phyloP scores from a whole-genome alignment of 2,113 vertebrate genomes.

The Leptosomus discolor region DNA sequence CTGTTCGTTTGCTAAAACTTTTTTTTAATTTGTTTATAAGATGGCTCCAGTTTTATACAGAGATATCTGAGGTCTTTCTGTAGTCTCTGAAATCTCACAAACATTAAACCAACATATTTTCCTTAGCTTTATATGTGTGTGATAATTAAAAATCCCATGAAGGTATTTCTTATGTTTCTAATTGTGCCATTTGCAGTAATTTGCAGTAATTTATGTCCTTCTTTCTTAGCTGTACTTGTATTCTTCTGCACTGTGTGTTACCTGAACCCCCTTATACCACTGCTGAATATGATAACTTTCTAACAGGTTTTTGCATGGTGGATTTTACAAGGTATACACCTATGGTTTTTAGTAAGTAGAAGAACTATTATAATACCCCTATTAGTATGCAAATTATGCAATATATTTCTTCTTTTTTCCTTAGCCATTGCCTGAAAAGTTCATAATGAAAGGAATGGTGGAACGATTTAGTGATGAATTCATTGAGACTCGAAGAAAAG shows the following conservation, averaged over 20 bases:
- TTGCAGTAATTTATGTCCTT: not conserved
- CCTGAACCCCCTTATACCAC: not conserved
- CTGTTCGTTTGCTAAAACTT: conserved; percentile 76
- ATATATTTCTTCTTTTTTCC: not conserved
- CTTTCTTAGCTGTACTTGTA: not conserved
- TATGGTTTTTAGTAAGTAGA: not conserved
- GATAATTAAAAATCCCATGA: not conserved
- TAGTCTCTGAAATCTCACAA: not conserved
- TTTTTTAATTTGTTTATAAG: not conserved
- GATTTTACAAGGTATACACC: not conserved
- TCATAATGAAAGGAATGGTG: conserved; percentile 95
- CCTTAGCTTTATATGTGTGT: not conserved
- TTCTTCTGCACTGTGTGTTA: not conserved
- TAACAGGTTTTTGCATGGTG: not conserved
- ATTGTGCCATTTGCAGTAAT: not conserved
- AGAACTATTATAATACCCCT: not conserved
- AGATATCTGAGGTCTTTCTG: not conserved
- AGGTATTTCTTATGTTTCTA: not conserved
- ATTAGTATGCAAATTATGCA: not conserved
- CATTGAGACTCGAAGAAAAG: conserved; percentile 90
- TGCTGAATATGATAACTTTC: not conserved
- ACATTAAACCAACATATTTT: not conserved
- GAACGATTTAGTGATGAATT: conserved; percentile 94
- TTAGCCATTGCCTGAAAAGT: conserved; percentile 95
- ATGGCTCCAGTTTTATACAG: not conserved